Base-by-base conservation (phyloP, 1,140 invertebrate genomes). In the Temnothorax longispinosus region DNA sequence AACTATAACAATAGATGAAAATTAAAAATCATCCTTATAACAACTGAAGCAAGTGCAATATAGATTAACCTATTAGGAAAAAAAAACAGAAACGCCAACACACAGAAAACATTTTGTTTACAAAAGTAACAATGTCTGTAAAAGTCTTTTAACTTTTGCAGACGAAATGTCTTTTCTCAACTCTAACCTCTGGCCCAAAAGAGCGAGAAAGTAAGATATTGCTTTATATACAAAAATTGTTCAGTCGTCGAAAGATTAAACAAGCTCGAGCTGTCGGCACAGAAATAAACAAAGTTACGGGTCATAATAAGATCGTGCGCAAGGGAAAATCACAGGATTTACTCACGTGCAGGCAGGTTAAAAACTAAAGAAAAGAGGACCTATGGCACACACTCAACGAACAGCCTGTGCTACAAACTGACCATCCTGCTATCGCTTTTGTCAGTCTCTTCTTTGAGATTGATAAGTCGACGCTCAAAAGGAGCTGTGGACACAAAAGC, bases 271-370 rank as follows among this genome's bases (percentile, higher is more conserved):
- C 5, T 78, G 13, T 27, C 18, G 6, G 35, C 15, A 50, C 10
- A 35, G 8, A 13, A 10, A 1, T 27, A 27, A 27, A 27, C 32
- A 27, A 32, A 44, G 32, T 44, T 81, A 44, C 5, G 8, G 65
- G 3, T 41, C 15, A 7, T 15, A 13, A 65, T 38, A 35, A 81
- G 4, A 56, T 62, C 50, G 15, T 32, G 10, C 3, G 8, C 10
- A 13, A 44, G 15, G 6, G 35, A 56, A 41, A 64, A 62, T 58
- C 0, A 18, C 3, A 27, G 60, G 32, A 35, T 80, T 88, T 89
- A 82, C 85, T 88, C 60, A 89, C 87, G 11, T 86, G 47, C 27
- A 44, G 15, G 13, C n/a, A 47, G 41, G 64, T 60, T 58, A 58
- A 56, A 58, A 58, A 52, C 2, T 50, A 35, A 85, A 77, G 3